Conservation (phyloP, 1,140 invertebrate species). For the Thaumatotibia leucotreta region DNA sequence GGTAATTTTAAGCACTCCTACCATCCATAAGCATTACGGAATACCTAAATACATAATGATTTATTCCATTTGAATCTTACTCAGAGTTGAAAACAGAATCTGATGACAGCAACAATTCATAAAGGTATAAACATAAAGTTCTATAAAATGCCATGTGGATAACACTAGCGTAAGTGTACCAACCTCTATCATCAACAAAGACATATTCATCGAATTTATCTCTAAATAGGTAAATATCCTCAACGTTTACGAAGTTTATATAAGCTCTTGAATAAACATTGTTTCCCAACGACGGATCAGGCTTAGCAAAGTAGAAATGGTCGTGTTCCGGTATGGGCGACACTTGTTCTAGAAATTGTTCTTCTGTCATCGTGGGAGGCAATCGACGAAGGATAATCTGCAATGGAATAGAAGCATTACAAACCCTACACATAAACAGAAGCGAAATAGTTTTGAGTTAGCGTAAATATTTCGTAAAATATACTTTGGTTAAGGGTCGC, state of each 20-base stretch:
- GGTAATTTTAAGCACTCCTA: too few species aligned
- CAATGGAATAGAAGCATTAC: conserved; percentile 31
- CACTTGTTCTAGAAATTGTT: conserved; percentile 93
- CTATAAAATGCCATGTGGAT: background rate
- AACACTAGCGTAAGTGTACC: conserved; percentile 21
- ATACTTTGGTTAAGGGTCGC: conserved; percentile 66
- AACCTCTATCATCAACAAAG: conserved; percentile 94
- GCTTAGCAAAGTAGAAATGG: conserved; percentile 92
- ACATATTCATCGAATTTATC: conserved; percentile 98
- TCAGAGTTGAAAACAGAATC: background rate
- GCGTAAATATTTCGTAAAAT: conserved; percentile 21
- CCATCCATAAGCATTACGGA: too few species aligned
- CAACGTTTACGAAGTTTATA: conserved; percentile 89
- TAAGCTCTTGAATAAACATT: conserved; percentile 93
- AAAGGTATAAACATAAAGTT: background rate
- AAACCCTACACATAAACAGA: conserved; percentile 15
- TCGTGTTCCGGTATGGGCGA: conserved; percentile 93
- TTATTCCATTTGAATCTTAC: background rate
- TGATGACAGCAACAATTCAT: background rate
- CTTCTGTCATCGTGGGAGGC: conserved; percentile 92
- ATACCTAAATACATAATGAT: too few species aligned
- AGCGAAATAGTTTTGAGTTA: conserved; percentile 12
- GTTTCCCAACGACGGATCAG: conserved; percentile 88
- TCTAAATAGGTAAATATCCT: conserved; percentile 89
- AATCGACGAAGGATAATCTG: conserved; percentile 94